Evolutionary conservation across 35 echinoderm and acorn worm species (phyloP).

Genomic region (Apostichopus parvimensis): DNA sequence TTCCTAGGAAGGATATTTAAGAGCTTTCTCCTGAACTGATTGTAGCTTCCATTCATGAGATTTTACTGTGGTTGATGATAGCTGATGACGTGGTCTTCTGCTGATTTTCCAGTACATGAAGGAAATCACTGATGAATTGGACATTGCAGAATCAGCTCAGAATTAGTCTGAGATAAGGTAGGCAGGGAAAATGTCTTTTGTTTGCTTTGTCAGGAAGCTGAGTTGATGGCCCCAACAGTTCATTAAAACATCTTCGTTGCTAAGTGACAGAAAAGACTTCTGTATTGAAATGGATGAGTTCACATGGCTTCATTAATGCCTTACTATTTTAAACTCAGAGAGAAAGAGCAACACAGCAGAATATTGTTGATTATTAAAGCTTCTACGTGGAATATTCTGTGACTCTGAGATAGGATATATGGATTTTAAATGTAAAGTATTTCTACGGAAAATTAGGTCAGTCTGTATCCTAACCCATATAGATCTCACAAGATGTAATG

Average conservation of each 20-base stretch:
- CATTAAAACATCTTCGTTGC: constrained; percentile 17
- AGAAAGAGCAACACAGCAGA: not conserved
- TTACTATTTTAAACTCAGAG: not conserved
- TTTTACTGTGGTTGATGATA: not conserved
- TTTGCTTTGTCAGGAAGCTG: constrained; percentile 8
- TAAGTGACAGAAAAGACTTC: not conserved
- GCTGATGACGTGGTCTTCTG: not conserved
- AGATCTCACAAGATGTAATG: too few species aligned
- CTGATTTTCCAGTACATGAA: not conserved
- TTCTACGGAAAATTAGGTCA: too few species aligned
- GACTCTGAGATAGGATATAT: too few species aligned
- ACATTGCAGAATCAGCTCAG: not conserved
- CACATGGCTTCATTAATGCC: constrained; percentile 26
- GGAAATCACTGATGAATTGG: not conserved
- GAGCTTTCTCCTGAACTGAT: too few species aligned
- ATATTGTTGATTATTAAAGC: not conserved
- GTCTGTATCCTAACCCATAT: too few species aligned
- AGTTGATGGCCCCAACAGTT: constrained; percentile 3
- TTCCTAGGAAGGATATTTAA: too few species aligned
- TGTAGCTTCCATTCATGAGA: not conserved
- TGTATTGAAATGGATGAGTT: constrained; percentile 1
- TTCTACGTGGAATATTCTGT: too few species aligned
- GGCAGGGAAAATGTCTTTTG: not conserved
- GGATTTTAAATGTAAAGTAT: too few species aligned
- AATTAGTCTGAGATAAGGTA: not conserved